Conservation (phyloP, 2,113 vertebrate species). For the Ariopsis seemanni region DNA sequence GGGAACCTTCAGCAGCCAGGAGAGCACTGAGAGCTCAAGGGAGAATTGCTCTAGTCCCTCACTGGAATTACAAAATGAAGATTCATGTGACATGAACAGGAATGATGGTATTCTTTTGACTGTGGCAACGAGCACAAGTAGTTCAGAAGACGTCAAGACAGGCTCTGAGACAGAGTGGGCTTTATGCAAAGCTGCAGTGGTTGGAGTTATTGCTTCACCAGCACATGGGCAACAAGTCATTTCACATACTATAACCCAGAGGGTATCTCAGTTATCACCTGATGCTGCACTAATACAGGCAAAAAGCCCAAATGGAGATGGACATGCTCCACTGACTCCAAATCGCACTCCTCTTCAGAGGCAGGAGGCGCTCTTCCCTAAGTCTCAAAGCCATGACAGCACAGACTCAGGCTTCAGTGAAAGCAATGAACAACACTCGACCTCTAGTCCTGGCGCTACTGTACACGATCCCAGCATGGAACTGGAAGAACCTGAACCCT, state of each 20-base stretch:
- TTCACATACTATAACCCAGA: conserved; percentile 26
- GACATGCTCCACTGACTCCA: conserved; percentile 53
- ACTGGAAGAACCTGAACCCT: conserved; percentile 22
- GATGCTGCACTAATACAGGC: conserved; percentile 3
- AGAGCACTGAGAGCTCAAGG: conserved; percentile 64
- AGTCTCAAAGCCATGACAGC: conserved; percentile 89
- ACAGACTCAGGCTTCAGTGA: conserved; percentile 95
- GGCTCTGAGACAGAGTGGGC: conserved; percentile 46
- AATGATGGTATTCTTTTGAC: background rate
- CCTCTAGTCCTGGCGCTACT: conserved; percentile 72
- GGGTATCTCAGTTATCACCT: conserved; percentile 12
- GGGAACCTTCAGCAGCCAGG: conserved; percentile 61
- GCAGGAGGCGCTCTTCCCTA: conserved; percentile 80
- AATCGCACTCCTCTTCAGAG: conserved; percentile 75
- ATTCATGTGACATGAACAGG: conserved; percentile 54
- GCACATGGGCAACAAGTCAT: conserved; percentile 50
- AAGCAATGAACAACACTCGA: conserved; percentile 79
- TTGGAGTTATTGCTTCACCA: conserved; percentile 45
- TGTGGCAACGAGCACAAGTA: conserved; percentile 1
- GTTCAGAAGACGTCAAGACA: conserved; percentile 12
- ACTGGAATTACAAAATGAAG: conserved; percentile 58
- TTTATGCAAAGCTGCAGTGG: conserved; percentile 49
- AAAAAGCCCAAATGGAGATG: conserved; percentile 27
- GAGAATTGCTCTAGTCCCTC: conserved; percentile 61
- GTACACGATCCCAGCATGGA: conserved; percentile 70